These are phyloP conservation scores for Saccostrea echinata DNA, from an alignment of 1,140 invertebrate genomes.

Conservation along the genomic window DNA sequence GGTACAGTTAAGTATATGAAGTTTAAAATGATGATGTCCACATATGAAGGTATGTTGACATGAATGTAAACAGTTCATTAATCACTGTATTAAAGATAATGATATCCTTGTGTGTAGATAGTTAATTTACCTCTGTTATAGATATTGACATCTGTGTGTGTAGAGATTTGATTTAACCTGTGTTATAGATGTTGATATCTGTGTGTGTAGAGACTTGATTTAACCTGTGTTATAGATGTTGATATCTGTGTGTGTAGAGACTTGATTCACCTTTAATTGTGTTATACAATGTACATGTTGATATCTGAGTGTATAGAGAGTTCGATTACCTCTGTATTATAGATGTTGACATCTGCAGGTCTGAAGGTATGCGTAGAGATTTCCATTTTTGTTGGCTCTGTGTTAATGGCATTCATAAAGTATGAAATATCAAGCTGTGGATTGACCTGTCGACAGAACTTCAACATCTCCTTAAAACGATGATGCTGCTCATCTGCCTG, in stretches of 20 bases:
- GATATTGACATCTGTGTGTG: background rate
- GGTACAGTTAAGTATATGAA: too few species aligned
- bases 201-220: too few species aligned
- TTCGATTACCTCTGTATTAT: slow-evolving; percentile 68
- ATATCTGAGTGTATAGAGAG: too few species aligned
- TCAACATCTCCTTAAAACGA: slow-evolving; percentile 87
- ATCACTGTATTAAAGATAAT: too few species aligned
- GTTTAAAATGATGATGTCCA: too few species aligned
- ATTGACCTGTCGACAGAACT: slow-evolving; percentile 86
- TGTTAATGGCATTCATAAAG: slow-evolving; percentile 84
- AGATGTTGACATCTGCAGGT: slow-evolving; percentile 77
- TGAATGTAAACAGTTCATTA: too few species aligned
- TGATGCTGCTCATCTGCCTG: slow-evolving; percentile 88
- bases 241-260: background rate
- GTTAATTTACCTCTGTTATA: too few species aligned
- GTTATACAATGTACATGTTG: too few species aligned
- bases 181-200: too few species aligned
- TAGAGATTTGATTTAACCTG: background rate
- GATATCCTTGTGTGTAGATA: too few species aligned
- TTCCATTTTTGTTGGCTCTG: slow-evolving; percentile 80
- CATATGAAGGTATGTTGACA: too few species aligned
- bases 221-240: too few species aligned
- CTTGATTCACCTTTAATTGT: background rate
- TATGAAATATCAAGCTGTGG: slow-evolving; percentile 86
- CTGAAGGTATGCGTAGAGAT: slow-evolving; percentile 84